Conservation (phyloP, 2,113 vertebrate species). For the human region GRCh38 chr6:35206001-35206500, state of each 20-base stretch:
- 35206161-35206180: background rate
- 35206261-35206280: background rate
- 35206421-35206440: background rate
- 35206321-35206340: background rate
- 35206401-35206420: background rate
- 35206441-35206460: background rate
- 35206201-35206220: background rate
- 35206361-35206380: background rate
- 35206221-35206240: background rate
- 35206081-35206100: background rate
- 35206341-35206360: background rate
- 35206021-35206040: background rate
- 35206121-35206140: background rate
- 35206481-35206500: background rate
- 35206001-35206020: slow-evolving; percentile 29
- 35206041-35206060: background rate
- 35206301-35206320: background rate
- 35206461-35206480: background rate
- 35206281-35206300: background rate
- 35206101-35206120: background rate
- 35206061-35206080: background rate
- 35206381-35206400: background rate
- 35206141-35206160: background rate
- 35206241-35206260: background rate
- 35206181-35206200: background rate